These are phyloP conservation scores for Heliothis peltigera DNA, from an alignment of 2,888 invertebrate species.

Conservation along the genomic window DNA sequence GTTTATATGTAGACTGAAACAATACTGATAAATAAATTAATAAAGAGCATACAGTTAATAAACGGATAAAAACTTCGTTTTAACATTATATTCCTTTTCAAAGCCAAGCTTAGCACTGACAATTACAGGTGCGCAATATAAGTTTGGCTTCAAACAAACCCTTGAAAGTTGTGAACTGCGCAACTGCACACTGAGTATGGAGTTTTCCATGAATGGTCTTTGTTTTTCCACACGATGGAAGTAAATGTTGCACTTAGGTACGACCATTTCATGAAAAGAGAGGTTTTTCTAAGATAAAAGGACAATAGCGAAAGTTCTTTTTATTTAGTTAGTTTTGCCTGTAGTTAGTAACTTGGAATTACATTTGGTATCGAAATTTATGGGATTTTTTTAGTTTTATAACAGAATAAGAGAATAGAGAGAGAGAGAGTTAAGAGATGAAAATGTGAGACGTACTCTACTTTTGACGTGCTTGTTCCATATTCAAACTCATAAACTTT, in stretches of 20 bases:
- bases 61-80: background rate
- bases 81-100: background rate
- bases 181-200: conserved; percentile 1
- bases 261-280: background rate
- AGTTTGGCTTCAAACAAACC: conserved; percentile 18
- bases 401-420: too few species aligned
- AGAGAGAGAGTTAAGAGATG: too few species aligned
- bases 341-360: background rate
- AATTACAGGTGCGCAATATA: conserved; percentile 44
- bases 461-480: too few species aligned
- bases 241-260: background rate
- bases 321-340: conserved; percentile 1
- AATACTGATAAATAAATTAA: too few species aligned
- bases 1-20: too few species aligned
- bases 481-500: too few species aligned
- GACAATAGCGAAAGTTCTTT: background rate
- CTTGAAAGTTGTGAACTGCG: conserved; percentile 50
- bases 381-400: too few species aligned
- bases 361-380: background rate
- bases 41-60: too few species aligned
- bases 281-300: background rate
- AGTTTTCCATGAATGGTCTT: conserved; percentile 56
- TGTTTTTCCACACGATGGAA: conserved; percentile 20
- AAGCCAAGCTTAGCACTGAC: conserved; percentile 23
- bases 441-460: too few species aligned